Percentiles rank a stretch among this genome's conserved stretches.
phyloP scores from a whole-genome alignment of 2,888 invertebrate species.

The Luffia ferchaultella region DNA sequence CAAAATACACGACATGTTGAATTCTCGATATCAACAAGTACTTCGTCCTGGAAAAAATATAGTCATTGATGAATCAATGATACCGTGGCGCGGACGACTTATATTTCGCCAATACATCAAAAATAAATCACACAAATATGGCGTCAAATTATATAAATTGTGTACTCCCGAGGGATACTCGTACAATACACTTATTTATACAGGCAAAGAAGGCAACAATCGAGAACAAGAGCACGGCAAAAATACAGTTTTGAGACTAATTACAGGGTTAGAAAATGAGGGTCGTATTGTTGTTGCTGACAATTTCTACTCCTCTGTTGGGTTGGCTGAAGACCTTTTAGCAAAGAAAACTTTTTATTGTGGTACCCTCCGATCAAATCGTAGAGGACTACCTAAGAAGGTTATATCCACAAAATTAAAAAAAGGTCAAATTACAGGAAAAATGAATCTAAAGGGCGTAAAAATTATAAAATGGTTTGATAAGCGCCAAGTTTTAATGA shows the following conservation, averaged over 20 bases:
- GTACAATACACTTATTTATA: constrained; percentile 17
- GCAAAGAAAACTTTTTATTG: constrained; percentile 13
- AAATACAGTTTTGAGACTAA: constrained; percentile 11
- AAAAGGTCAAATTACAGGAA: constrained; percentile 19
- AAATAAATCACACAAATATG: constrained; percentile 24
- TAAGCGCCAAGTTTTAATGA: constrained; percentile 17
- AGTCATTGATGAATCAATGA: constrained; percentile 26
- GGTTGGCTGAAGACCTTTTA: constrained; percentile 17
- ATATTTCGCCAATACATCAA: constrained; percentile 25
- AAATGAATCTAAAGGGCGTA: constrained; percentile 20
- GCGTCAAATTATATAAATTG: constrained; percentile 26
- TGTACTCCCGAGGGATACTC: constrained; percentile 24
- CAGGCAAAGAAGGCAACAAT: constrained; percentile 15
- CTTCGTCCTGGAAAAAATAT: constrained; percentile 20
- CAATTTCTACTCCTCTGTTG: constrained; percentile 22
- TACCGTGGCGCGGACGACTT: constrained; percentile 25
- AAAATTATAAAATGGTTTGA: constrained; percentile 20
- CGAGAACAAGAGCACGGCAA: constrained; percentile 9
- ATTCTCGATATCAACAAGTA: constrained; percentile 12
- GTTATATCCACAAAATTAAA: constrained; percentile 11
- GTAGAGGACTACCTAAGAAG: constrained; percentile 8
- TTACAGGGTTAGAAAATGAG: constrained; percentile 13
- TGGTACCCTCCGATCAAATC: constrained; percentile 8
- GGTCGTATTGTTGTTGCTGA: constrained; percentile 21
- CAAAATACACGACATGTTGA: constrained; percentile 10